Base-by-base conservation (phyloP, 1,140 invertebrate genomes). In the Drosophila kepulauana region DNA sequence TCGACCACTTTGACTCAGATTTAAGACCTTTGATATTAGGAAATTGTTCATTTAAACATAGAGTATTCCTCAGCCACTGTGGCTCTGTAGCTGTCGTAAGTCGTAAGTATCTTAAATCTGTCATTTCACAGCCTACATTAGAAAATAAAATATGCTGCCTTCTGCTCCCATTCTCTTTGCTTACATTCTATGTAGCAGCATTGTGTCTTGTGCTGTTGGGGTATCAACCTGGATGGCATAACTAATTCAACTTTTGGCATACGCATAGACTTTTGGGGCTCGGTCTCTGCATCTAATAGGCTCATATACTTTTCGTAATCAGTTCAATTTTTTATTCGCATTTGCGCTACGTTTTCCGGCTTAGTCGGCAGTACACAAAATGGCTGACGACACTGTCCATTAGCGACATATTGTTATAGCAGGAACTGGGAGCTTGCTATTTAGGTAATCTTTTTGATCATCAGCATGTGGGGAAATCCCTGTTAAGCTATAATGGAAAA, bases 281-380 rank as follows among this genome's bases (percentile, higher is more conserved):
- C 16, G 65, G 68, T 59, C 79, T 75, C 73, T 87, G 84, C 63
- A 54, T 75, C 80, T 88, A 88, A 84, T 88, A 88, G 84, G 73
- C 84, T 84, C 78, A 75, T 65, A 78, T 84, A 81, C 82, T 89
- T 81, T 74, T 81, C 73, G 57, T 78, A 88, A 89, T 74, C 87
- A 89, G 81, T 84, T 89, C 77, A 88, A 88, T 88, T 88, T 88
- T 88, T 88, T 88, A 89, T 86, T 72, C 82, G 45, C 78, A 51
- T 73, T 79, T 66, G 30, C 28, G 49, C 15, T 67, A 63, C 57
- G 61, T 59, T 64, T 85, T 78, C 77, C 73, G 80, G 84, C 80
- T 87, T 87, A 78, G 69, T 71, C 49, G 43, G 5, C 20, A 41
- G 61, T 38, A 49, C 54, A 67, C 52, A 63, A 72, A 71, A 71